Percentiles rank a stretch among this genome's conserved stretches.
phyloP scores from a whole-genome alignment of 2,888 invertebrate genomes.

The Cylindroiulus punctatus region DNA sequence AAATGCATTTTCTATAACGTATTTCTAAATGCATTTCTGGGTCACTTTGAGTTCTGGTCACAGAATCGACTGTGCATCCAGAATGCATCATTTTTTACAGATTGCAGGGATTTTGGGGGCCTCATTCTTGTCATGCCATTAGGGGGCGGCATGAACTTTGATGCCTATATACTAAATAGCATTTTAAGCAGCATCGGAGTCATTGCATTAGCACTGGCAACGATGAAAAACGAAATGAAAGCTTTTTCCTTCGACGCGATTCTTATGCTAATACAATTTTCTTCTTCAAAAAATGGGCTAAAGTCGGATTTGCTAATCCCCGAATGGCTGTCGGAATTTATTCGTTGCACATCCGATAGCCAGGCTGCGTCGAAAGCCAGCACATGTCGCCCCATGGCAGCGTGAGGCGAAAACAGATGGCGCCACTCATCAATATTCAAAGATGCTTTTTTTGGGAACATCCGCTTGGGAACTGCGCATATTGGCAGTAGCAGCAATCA shows the following conservation, averaged over 20 bases:
- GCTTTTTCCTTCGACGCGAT: not conserved
- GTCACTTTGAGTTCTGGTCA: too few species aligned
- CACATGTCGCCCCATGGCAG: not conserved
- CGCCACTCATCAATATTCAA: slow-evolving; percentile 23
- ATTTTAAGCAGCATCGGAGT: not conserved
- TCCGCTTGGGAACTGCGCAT: not conserved
- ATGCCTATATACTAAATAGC: not conserved
- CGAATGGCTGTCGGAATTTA: not conserved
- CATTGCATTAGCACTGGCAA: not conserved
- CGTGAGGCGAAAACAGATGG: not conserved
- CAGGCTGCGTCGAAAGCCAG: not conserved
- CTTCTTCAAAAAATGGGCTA: not conserved
- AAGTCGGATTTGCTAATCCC: not conserved
- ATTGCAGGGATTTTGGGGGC: not conserved
- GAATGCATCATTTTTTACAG: too few species aligned
- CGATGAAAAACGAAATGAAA: not conserved
- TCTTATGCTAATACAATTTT: slow-evolving; percentile 9
- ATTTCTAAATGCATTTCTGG: too few species aligned
- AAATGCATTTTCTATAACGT: too few species aligned
- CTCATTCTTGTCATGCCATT: not conserved
- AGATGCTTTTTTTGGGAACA: not conserved
- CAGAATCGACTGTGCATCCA: too few species aligned
- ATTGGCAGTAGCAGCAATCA: not conserved
- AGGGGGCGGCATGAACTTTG: not conserved
- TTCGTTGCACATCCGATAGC: not conserved